Conservation (phyloP, 2,797 vertebrate genomes). For the Pachyuromys duprasi region DNA sequence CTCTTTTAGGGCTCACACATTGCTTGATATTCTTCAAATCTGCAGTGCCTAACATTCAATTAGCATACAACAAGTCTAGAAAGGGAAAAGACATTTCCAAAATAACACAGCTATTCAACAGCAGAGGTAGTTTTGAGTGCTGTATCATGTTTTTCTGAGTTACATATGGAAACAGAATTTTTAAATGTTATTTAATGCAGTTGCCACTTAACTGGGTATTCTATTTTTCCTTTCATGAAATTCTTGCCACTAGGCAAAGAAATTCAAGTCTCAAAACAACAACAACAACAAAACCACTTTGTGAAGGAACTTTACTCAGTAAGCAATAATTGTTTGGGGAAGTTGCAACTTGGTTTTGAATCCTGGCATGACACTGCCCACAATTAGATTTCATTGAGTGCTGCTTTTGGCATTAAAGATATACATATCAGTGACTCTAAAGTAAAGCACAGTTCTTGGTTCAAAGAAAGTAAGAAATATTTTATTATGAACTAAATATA, state of each 20-base stretch:
- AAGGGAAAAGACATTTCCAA: neutral
- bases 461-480: neutral
- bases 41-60: neutral
- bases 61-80: neutral
- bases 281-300: neutral
- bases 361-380: conserved; percentile 3
- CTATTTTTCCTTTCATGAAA: conserved; percentile 45
- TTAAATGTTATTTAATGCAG: conserved; percentile 47
- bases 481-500: neutral
- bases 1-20: neutral
- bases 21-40: neutral
- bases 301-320: conserved; percentile 26
- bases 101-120: neutral
- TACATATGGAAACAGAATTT: conserved; percentile 18
- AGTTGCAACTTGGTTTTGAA: conserved; percentile 12
- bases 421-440: neutral
- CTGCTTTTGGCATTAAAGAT: neutral
- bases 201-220: neutral
- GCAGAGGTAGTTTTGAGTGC: neutral
- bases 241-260: conserved; percentile 43
- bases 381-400: neutral
- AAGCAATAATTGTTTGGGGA: conserved; percentile 13
- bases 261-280: conserved; percentile 45
- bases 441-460: neutral
- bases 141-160: neutral